Base-by-base conservation (phyloP, 1,140 invertebrate genomes). In the Eubasilissa regina region DNA sequence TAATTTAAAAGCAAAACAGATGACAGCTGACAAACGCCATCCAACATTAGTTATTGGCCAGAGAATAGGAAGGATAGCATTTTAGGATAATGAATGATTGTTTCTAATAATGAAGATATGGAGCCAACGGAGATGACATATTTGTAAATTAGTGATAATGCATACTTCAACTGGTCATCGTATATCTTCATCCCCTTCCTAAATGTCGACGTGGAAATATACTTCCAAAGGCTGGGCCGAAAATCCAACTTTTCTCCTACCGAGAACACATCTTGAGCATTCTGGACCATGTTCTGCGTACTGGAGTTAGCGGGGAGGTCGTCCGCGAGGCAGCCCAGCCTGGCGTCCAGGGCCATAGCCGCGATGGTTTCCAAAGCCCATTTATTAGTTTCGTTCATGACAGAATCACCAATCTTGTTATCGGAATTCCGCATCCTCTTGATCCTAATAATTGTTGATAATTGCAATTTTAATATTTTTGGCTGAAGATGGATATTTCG, bases 351-450 rank as follows among this genome's bases (percentile, higher is more conserved):
- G 1, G 93, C 93, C 0, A 96, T 90, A 7, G 91, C 85, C 0
- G 89, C 91, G 4, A 95, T 92, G 0, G 92, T 93, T 84, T 95
- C 94, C 15, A 95, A 84, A 1, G 93, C 87, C 91, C 93, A 93
- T 83, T 93, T 91, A 83, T 92, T 92, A 73, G 94, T 87, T 83
- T 94, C 92, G 68, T 90, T 89, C 47, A 91, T 87, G 83, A 94
- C 93, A 77, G 90, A 86, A 0, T 83, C 84, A 0, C 90, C 90
- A 44, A 93, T 87, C 87, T 91, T 87, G 85, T 88, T 87, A 51
- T 89, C 85, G 19, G 88, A 81, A 83, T 91, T 86, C 19, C 90
- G 86, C 17, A 91, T 86, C 48, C 85, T 84, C 81, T 86, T 89
- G 48, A 93, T 91, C 74, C 91, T 92, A 58, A 17, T 73, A 77